phyloP scores from a whole-genome alignment of 2,797 vertebrate genomes.

The Rhinophrynus dorsalis region DNA sequence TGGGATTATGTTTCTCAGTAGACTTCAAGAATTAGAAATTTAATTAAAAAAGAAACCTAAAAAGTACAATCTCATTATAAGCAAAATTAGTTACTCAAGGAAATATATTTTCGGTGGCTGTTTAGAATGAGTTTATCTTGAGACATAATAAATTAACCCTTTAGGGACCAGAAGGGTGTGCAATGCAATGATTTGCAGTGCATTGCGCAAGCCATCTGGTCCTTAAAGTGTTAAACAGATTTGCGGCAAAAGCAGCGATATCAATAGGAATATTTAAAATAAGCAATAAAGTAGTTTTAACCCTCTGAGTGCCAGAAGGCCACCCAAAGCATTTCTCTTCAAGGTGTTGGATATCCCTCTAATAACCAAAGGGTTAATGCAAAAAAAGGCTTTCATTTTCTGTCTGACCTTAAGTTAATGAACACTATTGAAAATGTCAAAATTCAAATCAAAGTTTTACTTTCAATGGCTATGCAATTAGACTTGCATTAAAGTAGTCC shows the following conservation, averaged over 20 bases:
- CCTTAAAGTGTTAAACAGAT: no score
- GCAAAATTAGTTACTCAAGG: slow-evolving; percentile 38
- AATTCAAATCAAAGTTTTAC: slow-evolving; percentile 27
- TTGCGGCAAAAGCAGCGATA: slow-evolving; percentile 24
- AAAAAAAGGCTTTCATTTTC: no score
- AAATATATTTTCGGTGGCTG: slow-evolving; percentile 37
- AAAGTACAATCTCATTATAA: slow-evolving; percentile 31
- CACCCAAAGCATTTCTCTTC: no score
- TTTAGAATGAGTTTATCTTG: slow-evolving; percentile 43
- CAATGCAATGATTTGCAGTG: no score
- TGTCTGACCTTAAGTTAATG: slow-evolving; percentile 38
- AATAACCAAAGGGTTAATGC: no score
- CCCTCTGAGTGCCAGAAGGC: no score
- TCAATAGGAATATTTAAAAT: slow-evolving; percentile 34
- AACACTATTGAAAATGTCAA: slow-evolving; percentile 19
- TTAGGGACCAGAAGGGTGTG: no score
- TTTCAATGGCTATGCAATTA: slow-evolving; percentile 26
- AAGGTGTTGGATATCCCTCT: no score
- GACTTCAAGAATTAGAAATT: slow-evolving; percentile 26
- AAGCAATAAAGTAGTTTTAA: slow-evolving; percentile 14
- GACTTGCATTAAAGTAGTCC: slow-evolving; percentile 13
- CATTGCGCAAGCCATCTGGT: no score
- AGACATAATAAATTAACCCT: slow-evolving; percentile 40
- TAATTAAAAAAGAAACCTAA: slow-evolving; percentile 38
- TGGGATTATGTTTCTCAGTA: slow-evolving; percentile 29